Evolutionary conservation across 1,140 invertebrate species (phyloP).

Genomic region (Triops longicaudatus): DNA sequence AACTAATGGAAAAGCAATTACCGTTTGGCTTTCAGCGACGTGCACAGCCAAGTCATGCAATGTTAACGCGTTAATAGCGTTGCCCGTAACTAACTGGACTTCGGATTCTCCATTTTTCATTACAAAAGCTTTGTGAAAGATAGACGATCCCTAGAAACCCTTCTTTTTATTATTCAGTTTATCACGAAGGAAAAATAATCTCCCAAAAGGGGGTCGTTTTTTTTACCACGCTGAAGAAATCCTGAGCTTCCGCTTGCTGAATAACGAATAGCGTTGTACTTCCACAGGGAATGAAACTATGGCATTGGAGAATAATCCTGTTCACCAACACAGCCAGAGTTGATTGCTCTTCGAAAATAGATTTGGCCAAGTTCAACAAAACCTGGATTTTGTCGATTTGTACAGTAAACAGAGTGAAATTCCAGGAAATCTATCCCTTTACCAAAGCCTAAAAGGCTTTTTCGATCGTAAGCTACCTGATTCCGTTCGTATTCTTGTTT

Average conservation of each 20-base stretch:
- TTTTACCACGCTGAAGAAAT: slow-evolving; percentile 63
- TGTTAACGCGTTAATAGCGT: not conserved
- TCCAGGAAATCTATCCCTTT: too few species aligned
- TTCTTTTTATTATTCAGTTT: too few species aligned
- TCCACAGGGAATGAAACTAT: slow-evolving; percentile 85
- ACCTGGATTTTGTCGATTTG: slow-evolving; percentile 47
- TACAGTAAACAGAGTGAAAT: too few species aligned
- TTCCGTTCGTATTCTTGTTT: slow-evolving; percentile 87
- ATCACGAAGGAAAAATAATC: too few species aligned
- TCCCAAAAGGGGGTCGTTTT: too few species aligned
- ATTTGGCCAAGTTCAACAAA: slow-evolving; percentile 70
- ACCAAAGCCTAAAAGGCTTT: too few species aligned
- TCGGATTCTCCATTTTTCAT: not conserved
- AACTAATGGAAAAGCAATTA: not conserved
- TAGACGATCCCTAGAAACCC: not conserved
- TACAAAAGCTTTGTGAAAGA: not conserved
- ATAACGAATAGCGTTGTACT: slow-evolving; percentile 72
- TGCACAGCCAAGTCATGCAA: slow-evolving; percentile 11
- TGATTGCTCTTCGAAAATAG: slow-evolving; percentile 87
- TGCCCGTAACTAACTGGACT: not conserved
- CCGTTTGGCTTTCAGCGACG: not conserved
- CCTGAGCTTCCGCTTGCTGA: slow-evolving; percentile 62
- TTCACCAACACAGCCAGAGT: slow-evolving; percentile 86
- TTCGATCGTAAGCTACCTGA: slow-evolving; percentile 50
- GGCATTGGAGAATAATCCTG: slow-evolving; percentile 92